Percentiles rank a stretch among this genome's conserved stretches.
phyloP scores from a whole-genome alignment of 2,888 invertebrate genomes.

The Temnothorax ravouxi region DNA sequence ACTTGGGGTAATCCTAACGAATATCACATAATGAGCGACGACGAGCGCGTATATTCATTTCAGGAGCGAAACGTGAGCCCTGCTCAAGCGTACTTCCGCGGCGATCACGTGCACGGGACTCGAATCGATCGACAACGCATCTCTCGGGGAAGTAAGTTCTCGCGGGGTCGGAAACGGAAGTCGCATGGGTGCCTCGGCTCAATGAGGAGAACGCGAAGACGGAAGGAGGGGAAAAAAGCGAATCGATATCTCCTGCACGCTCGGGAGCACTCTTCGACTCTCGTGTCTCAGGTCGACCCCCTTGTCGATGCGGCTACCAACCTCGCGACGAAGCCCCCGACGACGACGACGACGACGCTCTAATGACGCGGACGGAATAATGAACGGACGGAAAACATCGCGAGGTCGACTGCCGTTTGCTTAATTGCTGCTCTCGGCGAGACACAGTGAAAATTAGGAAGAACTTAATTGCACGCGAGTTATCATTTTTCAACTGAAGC shows the following conservation, averaged over 20 bases:
- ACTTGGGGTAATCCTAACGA: neutral
- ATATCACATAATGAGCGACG: conserved; percentile 20
- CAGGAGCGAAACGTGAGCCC: conserved; percentile 6
- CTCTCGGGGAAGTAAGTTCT: neutral
- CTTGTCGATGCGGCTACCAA: conserved; percentile 12
- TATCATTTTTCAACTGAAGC: conserved; percentile 21
- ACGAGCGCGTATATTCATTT: conserved; percentile 12
- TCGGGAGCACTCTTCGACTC: neutral
- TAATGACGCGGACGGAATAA: neutral
- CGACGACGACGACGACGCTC: neutral
- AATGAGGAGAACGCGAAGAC: neutral
- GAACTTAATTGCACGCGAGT: conserved; percentile 19
- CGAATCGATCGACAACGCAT: neutral
- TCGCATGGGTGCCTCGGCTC: neutral
- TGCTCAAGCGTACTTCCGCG: neutral
- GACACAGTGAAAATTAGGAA: neutral
- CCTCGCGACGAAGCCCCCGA: neutral
- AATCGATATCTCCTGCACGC: conserved; percentile 43
- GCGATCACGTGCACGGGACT: neutral
- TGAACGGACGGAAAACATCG: conserved; percentile 1
- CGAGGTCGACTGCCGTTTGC: neutral
- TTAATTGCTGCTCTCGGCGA: conserved; percentile 28
- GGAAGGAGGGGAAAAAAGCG: neutral
- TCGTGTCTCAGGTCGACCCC: conserved; percentile 4
- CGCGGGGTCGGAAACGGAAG: conserved; percentile 31